Evolutionary conservation across 1,140 invertebrate species (phyloP), one percentile per base, ranked within the genome.

Genomic region (Drosophila neocordata): DNA sequence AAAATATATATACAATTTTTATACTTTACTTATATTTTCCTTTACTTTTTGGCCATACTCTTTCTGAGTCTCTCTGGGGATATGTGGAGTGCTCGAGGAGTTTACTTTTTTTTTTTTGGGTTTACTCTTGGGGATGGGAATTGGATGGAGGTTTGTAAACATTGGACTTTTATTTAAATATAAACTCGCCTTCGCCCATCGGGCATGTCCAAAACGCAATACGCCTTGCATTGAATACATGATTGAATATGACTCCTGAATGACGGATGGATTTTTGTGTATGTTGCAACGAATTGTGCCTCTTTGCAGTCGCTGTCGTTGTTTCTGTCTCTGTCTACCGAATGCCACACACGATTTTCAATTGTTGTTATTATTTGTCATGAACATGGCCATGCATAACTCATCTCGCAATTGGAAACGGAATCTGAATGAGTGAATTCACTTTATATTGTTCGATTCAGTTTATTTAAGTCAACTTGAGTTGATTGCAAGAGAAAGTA

Each of bases 241-340:
- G 81, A 84, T 84, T 84, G 73, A 84, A 87, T 81, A 81, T 81
- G 81, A 87, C 83, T 85, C 63, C 69, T 27, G 73, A 65, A 84
- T 84, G 80, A 84, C 77, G 83, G 53, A 84, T 85, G 80, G 69
- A 69, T 77, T 73, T 80, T 67, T 78, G 65, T 57, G 38, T 60
- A 38, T 44, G 58, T 60, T 35, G 63, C 57, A 73, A 74, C 67
- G 62, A 74, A 59, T 74, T 72, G 64, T 20, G 41, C 41, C 41
- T 18, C 41, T 73, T 63, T 65, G 62, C 64, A 73, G 67, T 79
- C 65, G 41, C 15, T 79, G 68, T 72, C 41, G 41, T 15, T 61
- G 31, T 66, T 38, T 11, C 48, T 51, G 13, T 62, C 52, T 84
- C 55, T 56, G 63, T 74, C 57, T 75, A 34, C 48, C 35, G 34